Conservation (phyloP, 2,888 invertebrate genomes). For the Eledona agricola region DNA sequence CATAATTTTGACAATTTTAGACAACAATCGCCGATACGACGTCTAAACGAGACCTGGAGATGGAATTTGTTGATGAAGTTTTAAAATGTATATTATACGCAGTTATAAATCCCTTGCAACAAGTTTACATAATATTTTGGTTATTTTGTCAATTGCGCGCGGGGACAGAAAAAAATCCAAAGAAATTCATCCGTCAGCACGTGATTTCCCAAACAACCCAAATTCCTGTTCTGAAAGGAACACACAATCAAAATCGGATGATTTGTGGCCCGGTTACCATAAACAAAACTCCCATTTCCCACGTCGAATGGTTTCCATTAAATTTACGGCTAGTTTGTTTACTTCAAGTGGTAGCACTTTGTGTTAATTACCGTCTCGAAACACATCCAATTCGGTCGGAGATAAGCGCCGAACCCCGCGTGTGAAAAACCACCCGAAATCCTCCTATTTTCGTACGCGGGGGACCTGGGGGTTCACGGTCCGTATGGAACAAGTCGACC, state of each 20-base stretch:
- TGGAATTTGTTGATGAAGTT: too few species aligned
- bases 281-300: conserved; percentile 28
- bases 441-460: not conserved
- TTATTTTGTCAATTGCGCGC: too few species aligned
- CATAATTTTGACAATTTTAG: too few species aligned
- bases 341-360: conserved; percentile 45
- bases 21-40: too few species aligned
- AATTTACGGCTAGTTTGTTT: conserved; percentile 42
- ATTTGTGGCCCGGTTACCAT: conserved; percentile 33
- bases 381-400: too few species aligned
- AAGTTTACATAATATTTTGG: too few species aligned
- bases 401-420: too few species aligned
- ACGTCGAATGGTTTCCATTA: conserved; percentile 35
- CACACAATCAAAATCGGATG: conserved; percentile 33
- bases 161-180: not conserved
- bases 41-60: too few species aligned
- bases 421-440: not conserved
- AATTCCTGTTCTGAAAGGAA: conserved; percentile 19
- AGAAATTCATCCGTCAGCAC: not conserved
- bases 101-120: too few species aligned
- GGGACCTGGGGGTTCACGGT: too few species aligned
- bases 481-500: too few species aligned
- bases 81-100: too few species aligned
- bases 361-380: conserved; percentile 21
- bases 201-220: conserved; percentile 20